These are phyloP conservation scores for Dioctria rufipes DNA, from an alignment of 2,888 invertebrate species.

Conservation along the genomic window DNA sequence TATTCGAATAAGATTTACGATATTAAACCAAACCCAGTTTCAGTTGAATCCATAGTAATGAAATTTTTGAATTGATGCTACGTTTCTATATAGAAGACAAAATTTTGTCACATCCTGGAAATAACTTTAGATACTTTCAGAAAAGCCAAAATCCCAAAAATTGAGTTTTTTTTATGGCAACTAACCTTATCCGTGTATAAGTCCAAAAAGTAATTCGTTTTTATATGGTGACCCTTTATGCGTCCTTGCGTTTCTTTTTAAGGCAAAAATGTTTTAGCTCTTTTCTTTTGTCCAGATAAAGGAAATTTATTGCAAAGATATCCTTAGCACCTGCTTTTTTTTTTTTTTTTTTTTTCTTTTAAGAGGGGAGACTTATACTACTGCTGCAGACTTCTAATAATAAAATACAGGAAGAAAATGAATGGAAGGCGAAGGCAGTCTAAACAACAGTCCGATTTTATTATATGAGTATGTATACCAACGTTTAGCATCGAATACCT, in stretches of 20 bases:
- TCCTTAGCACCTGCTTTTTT: conserved; percentile 42
- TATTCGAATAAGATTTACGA: no score
- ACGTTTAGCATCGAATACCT: conserved; percentile 16
- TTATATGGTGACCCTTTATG: conserved; percentile 43
- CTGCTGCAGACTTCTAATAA: conserved; percentile 32
- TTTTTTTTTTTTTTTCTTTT: neutral
- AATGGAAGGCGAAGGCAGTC: conserved; percentile 34
- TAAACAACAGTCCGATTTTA: conserved; percentile 34
- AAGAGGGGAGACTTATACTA: conserved; percentile 1
- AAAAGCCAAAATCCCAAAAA: conserved; percentile 24
- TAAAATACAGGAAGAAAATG: conserved; percentile 23
- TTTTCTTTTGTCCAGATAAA: conserved; percentile 37
- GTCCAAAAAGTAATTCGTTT: conserved; percentile 44
- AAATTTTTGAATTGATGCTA: no score
- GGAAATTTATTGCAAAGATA: conserved; percentile 43
- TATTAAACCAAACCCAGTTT: no score
- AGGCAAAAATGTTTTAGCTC: conserved; percentile 19
- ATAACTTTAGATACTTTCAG: no score
- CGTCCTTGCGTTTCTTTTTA: conserved; percentile 32
- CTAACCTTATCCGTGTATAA: conserved; percentile 44
- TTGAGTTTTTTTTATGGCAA: conserved; percentile 32
- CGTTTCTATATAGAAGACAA: no score
- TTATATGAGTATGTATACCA: neutral
- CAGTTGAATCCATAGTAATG: no score
- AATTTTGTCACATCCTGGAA: no score